phyloP scores from a whole-genome alignment of 1,140 invertebrate species.

The Pomacea maculata region DNA sequence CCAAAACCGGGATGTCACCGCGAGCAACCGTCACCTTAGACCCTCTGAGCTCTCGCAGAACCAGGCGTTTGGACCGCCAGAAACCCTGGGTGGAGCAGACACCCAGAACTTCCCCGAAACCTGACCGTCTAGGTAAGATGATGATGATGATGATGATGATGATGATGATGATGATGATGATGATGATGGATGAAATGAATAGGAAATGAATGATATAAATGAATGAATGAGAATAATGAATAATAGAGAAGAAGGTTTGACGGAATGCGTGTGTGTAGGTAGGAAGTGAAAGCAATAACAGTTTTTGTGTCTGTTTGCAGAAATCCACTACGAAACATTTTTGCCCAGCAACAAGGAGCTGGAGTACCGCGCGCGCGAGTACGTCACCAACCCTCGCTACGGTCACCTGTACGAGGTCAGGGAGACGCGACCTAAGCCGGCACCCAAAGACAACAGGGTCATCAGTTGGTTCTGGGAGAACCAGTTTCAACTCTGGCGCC shows the following conservation, averaged over 20 bases:
- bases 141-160: too few species aligned
- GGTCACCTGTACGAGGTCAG: slow-evolving; percentile 50
- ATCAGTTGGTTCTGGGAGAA: slow-evolving; percentile 48
- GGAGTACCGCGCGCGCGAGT: slow-evolving; percentile 35
- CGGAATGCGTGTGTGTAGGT: too few species aligned
- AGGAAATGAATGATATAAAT: too few species aligned
- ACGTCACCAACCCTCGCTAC: slow-evolving; percentile 48
- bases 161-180: too few species aligned
- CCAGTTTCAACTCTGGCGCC: slow-evolving; percentile 41
- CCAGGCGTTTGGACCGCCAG: background rate
- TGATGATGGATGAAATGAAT: too few species aligned
- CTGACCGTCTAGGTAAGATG: background rate
- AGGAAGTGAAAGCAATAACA: too few species aligned
- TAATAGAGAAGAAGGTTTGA: too few species aligned
- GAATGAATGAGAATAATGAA: background rate
- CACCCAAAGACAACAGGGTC: background rate
- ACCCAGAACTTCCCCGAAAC: background rate
- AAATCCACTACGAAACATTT: slow-evolving; percentile 38
- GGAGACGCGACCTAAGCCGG: background rate
- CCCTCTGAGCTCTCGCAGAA: background rate
- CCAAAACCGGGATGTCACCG: background rate
- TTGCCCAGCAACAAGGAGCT: slow-evolving; percentile 35
- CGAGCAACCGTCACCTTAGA: background rate
- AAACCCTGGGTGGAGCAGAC: background rate
- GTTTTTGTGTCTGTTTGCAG: slow-evolving; percentile 28